Evolutionary conservation across 2,797 vertebrate species (phyloP).

Genomic region (Hirundo rustica): DNA sequence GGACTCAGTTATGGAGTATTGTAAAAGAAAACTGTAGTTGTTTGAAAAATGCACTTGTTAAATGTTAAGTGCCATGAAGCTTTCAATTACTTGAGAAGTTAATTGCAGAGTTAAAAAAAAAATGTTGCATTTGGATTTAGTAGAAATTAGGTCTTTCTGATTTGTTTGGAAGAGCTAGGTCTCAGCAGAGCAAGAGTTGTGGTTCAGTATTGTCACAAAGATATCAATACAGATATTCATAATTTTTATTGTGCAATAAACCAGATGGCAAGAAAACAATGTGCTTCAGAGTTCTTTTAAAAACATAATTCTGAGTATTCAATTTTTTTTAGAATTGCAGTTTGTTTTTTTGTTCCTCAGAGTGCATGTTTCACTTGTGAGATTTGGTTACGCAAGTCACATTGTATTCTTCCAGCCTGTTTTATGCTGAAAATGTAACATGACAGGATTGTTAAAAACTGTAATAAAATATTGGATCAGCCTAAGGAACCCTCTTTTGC

Average conservation of each 20-base stretch:
- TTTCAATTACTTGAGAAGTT: not conserved
- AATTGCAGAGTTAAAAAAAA: not conserved
- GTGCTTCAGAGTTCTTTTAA: conserved; percentile 35
- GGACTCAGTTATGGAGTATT: not conserved
- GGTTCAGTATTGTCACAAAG: conserved; percentile 40
- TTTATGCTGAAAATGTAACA: conserved; percentile 40
- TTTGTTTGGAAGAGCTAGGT: not conserved
- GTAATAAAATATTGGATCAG: conserved; percentile 22
- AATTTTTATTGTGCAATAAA: conserved; percentile 58
- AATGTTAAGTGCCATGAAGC: not conserved
- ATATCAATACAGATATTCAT: conserved; percentile 11
- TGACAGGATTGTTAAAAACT: conserved; percentile 33
- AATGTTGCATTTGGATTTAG: not conserved
- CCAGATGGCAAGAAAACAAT: conserved; percentile 67
- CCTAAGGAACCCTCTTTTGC: not conserved
- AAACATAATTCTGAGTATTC: conserved; percentile 38
- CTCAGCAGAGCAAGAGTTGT: not conserved
- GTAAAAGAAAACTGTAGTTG: not conserved
- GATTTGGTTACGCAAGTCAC: conserved; percentile 49
- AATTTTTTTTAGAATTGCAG: conserved; percentile 38
- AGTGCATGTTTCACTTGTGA: conserved; percentile 36
- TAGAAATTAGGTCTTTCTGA: not conserved
- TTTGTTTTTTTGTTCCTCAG: conserved; percentile 37
- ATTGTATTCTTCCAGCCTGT: conserved; percentile 53
- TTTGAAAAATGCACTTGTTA: not conserved